Conservation (phyloP, 2,888 invertebrate species). For the Coelopa pilipes region DNA sequence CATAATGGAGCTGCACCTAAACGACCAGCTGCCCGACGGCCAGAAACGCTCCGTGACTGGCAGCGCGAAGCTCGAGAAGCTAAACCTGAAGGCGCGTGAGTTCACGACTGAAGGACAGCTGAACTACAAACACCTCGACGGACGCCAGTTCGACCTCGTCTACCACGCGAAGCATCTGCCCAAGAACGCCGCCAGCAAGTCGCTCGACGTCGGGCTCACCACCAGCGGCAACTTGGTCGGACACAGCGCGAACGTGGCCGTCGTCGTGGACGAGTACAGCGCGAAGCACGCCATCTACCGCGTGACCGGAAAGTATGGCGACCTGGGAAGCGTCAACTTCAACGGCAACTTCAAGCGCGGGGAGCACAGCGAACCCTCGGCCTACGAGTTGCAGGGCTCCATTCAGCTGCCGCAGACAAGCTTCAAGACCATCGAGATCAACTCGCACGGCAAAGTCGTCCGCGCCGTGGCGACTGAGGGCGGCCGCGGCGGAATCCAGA, state of each 20-base stretch:
- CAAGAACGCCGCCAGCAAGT: slow-evolving; percentile 58
- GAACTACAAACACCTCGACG: slow-evolving; percentile 67
- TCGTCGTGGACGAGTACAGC: slow-evolving; percentile 57
- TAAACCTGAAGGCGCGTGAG: slow-evolving; percentile 65
- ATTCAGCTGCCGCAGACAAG: slow-evolving; percentile 71
- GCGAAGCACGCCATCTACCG: slow-evolving; percentile 62
- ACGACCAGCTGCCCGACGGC: slow-evolving; percentile 50
- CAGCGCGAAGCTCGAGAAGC: slow-evolving; percentile 63
- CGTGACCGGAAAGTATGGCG: slow-evolving; percentile 68
- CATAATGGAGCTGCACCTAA: slow-evolving; percentile 69
- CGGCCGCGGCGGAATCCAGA: slow-evolving; percentile 43
- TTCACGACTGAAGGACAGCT: slow-evolving; percentile 65
- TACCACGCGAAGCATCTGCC: slow-evolving; percentile 63
- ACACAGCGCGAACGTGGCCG: slow-evolving; percentile 57
- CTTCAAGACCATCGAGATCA: slow-evolving; percentile 65
- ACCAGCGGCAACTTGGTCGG: slow-evolving; percentile 59
- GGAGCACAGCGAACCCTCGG: slow-evolving; percentile 62
- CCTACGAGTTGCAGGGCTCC: slow-evolving; percentile 68
- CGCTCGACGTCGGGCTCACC: slow-evolving; percentile 46
- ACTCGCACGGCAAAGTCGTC: slow-evolving; percentile 61
- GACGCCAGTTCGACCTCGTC: slow-evolving; percentile 66
- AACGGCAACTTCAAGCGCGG: slow-evolving; percentile 66
- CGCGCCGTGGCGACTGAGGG: slow-evolving; percentile 52
- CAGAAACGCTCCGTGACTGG: slow-evolving; percentile 64
- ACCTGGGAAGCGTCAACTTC: slow-evolving; percentile 63